Base-by-base conservation (phyloP, 2,113 vertebrate genomes). In the Platysteira castanea region DNA sequence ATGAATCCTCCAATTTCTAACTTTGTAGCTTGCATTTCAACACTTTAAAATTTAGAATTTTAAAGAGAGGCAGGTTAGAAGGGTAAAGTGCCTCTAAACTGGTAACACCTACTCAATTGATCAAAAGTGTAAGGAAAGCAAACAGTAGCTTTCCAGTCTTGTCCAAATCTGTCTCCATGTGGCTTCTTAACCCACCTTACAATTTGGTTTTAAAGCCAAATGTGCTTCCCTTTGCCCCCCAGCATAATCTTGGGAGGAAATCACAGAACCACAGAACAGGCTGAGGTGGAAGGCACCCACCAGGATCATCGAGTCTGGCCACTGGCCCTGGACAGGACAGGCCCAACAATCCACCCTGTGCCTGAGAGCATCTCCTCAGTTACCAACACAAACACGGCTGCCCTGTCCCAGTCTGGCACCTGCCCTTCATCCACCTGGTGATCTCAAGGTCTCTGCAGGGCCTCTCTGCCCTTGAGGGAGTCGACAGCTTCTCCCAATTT, bases 21-120 rank as follows among this genome's bases (percentile, higher is more conserved):
- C 20, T 60, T 30, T 6, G 24, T 20, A n/a, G 19, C 21, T 69
- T 79, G 21, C 3, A 35, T 90, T 68, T 82, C 69, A 68, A 68
- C 17, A 41, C 7, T 53, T 87, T 42, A 33, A 64, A 54, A 74
- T 14, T 26, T 7, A 42, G 14, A 24, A 61, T 37, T 42, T 67
- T 67, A 77, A 27, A 63, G 18, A 53, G 49, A 71, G n/a, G 12
- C 21, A 83, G 19, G 7, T 52, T 73, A 64, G 37, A 79, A 52
- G 11, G 30, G 10, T 7, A 26, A 71, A 35, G 14, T 56, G 16
- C 30, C 23, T 78, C 64, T 65, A n/a, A 67, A 63, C 35, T 7
- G 26, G 17, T 49, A 37, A n/a, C 15, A 39, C 0, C 1, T 17
- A 4, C 21, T 19, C 39, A 71, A 0, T 19, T 44, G 17, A 82